phyloP scores from a whole-genome alignment of 2,797 vertebrate genomes.

The Bradypodion ventrale region DNA sequence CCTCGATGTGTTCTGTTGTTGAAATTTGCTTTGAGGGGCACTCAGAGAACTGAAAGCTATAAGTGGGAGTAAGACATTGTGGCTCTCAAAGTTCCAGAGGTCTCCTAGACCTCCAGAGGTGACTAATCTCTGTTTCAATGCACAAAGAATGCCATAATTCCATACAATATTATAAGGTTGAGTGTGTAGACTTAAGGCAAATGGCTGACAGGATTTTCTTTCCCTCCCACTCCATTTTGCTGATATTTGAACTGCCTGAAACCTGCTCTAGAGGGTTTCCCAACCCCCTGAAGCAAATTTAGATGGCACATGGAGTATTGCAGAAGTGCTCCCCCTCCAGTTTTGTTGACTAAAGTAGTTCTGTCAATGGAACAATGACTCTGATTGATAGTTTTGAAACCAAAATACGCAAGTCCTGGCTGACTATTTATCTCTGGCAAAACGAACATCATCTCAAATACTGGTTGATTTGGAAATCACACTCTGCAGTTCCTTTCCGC shows the following conservation, averaged over 20 bases:
- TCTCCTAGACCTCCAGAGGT: too few species aligned
- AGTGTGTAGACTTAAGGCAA: background rate
- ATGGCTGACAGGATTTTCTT: background rate
- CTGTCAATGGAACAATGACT: background rate
- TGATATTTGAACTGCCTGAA: background rate
- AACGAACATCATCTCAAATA: slow-evolving; percentile 55
- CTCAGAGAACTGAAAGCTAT: too few species aligned
- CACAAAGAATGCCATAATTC: too few species aligned
- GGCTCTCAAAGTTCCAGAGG: too few species aligned
- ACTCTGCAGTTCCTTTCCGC: slow-evolving; percentile 56
- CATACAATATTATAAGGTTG: too few species aligned
- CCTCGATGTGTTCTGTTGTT: too few species aligned
- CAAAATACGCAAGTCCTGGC: accelerated
- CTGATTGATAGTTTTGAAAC: background rate
- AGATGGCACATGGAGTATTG: background rate
- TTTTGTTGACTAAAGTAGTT: background rate
- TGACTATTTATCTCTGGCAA: slow-evolving; percentile 59
- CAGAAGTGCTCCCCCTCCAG: background rate
- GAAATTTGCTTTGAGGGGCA: too few species aligned
- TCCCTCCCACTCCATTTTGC: background rate
- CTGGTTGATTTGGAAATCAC: slow-evolving; percentile 65
- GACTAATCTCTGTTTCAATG: too few species aligned
- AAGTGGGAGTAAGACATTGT: too few species aligned
- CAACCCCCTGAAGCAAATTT: background rate
- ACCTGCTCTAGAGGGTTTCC: background rate